Evolutionary conservation across 2,113 vertebrate species (phyloP).

Genomic region (Procavia capensis): DNA sequence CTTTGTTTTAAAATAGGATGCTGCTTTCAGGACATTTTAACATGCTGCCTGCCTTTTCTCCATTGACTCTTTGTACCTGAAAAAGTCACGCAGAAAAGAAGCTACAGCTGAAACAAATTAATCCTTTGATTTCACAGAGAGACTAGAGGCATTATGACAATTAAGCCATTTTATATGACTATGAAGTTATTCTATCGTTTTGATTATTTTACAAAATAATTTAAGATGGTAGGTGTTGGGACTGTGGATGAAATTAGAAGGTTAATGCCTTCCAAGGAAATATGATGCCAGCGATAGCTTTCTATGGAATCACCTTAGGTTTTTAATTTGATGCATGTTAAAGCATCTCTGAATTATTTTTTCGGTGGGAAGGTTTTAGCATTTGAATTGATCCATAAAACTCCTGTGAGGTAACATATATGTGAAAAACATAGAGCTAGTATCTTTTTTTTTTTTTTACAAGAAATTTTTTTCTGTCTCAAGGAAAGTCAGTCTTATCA

Average conservation of each 20-base stretch:
- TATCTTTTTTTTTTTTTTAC: constrained; percentile 24
- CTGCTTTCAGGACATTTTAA: constrained; percentile 73
- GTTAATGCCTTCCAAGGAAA: background rate
- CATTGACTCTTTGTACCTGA: constrained; percentile 41
- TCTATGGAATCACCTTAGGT: constrained; percentile 46
- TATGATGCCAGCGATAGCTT: background rate
- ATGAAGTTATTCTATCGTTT: constrained; percentile 47
- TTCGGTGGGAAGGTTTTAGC: constrained; percentile 25
- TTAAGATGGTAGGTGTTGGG: background rate
- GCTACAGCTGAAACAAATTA: constrained; percentile 67
- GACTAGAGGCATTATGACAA: constrained; percentile 39
- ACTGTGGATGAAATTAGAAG: background rate
- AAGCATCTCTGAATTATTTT: constrained; percentile 51
- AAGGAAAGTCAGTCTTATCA: background rate
- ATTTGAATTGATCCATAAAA: constrained; percentile 46
- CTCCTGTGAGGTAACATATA: background rate
- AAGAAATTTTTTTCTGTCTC: background rate
- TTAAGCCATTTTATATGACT: constrained; percentile 52
- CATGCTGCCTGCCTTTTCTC: constrained; percentile 56
- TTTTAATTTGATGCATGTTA: constrained; percentile 24
- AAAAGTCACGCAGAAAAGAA: constrained; percentile 66
- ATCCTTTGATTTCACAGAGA: constrained; percentile 67
- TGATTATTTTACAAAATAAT: constrained; percentile 65
- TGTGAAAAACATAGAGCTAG: constrained; percentile 6
- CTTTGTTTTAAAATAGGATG: constrained; percentile 80